A percentile compares a stretch with the other conserved stretches of the same genome.
These are phyloP conservation scores for Gymnarchus niloticus DNA, from an alignment of 2,113 vertebrate species.

Conservation along the genomic window DNA sequence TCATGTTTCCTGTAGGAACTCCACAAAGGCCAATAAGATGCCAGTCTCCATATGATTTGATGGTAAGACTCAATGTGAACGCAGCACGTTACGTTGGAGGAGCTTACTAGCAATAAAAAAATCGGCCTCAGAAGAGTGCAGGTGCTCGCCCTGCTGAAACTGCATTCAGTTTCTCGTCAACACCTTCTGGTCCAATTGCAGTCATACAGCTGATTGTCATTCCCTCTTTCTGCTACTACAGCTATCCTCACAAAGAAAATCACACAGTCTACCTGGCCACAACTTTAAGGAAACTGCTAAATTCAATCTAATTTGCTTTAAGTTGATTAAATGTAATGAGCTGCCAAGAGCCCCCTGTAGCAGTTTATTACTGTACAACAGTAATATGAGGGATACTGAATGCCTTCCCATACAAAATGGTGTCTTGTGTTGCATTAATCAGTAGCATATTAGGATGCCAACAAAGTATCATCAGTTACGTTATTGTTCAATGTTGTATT, in stretches of 20 bases:
- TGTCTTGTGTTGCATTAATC: neutral
- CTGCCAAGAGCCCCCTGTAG: too few species aligned
- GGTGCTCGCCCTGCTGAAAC: neutral
- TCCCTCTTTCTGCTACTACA: neutral
- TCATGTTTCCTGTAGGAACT: too few species aligned
- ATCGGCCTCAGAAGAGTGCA: too few species aligned
- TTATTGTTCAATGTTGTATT: neutral
- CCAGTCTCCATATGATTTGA: neutral
- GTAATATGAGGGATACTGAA: neutral
- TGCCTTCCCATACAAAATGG: neutral
- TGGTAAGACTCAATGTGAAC: neutral
- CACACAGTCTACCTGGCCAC: neutral
- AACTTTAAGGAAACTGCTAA: neutral
- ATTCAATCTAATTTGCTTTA: neutral
- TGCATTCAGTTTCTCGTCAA: neutral
- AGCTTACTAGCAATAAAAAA: too few species aligned
- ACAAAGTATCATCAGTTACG: neutral
- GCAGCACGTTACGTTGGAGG: neutral
- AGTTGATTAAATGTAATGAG: conserved; percentile 4
- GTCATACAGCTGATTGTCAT: neutral
- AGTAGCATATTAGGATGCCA: neutral
- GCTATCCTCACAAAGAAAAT: neutral
- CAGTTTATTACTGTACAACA: neutral
- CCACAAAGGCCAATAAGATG: too few species aligned
- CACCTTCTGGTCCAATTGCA: neutral